Evolutionary conservation across 2,113 vertebrate genomes (phyloP), one percentile per base, ranked within the genome.

Genomic region (Anas platyrhynchos): DNA sequence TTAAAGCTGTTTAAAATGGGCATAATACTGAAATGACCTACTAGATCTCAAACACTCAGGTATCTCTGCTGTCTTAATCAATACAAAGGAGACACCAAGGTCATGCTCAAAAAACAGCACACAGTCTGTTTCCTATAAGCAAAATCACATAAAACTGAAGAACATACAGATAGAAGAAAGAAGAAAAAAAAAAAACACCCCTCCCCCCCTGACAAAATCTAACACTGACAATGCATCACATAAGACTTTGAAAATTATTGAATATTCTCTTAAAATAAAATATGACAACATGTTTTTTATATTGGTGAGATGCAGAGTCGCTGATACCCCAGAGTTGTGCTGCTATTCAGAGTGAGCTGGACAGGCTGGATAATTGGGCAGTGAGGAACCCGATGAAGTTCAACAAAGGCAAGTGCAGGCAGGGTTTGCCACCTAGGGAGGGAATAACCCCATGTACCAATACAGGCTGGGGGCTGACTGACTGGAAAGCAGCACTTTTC

Each of bases 1-100:
- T 93, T 93, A 91, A 84, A 81, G 54, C 61, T 88, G 59, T 66
- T 94, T 73, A 69, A 95, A 94, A 87, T 91, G 52, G 88, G 68
- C 46, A 21, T 81, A 94, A 82, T 75, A 31, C 77, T 93, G 46
- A 86, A 89, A 86, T 65, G 10, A 93, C 83, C 63, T 83, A 86
- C 20, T 86, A 69, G 89, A 82, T 27, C 52, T 82, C 66, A 91
- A 86, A 69, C 32, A 85, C 31, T 72, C 38, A 46, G 72, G 89
- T 94, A 88, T 93, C 81, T 89, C 58, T 96, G 89, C 88, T 89
- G 78, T 92, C 73, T 96, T 91, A 91, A 96, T 94, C 87, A 95
- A 97, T 95, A 78, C 52, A 58, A 48, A 79, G 83, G 81, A 93
- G 75, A 94, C n/a, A 20, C 22, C 69, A 97, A 95, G 90, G 89